phyloP scores from a whole-genome alignment of 2,113 vertebrate genomes.

The Garra rufa region DNA sequence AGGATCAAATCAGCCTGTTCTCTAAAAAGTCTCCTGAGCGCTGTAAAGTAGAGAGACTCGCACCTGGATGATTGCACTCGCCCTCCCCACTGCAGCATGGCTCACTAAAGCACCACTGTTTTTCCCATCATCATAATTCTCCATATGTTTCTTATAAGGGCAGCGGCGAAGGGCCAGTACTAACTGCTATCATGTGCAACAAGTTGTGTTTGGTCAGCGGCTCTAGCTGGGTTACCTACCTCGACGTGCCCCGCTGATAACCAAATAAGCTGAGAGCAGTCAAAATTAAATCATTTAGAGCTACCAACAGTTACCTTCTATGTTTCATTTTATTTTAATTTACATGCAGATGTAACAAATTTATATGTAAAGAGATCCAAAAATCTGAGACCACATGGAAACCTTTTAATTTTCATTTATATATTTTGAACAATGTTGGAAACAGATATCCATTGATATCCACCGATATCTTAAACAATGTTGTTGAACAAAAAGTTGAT shows the following conservation, averaged over 20 bases:
- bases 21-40: slow-evolving; percentile 65
- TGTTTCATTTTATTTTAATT: not conserved
- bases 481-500: too few relatives aligned
- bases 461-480: too few relatives aligned
- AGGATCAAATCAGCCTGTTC: slow-evolving; percentile 60
- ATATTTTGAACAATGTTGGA: too few relatives aligned
- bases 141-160: slow-evolving; percentile 68
- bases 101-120: slow-evolving; percentile 59
- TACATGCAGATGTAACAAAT: not conserved
- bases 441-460: too few relatives aligned
- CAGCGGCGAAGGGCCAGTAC: slow-evolving; percentile 36
- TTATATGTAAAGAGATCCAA: not conserved
- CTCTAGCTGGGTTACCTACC: not conserved
- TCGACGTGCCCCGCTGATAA: not conserved
- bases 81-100: slow-evolving; percentile 38
- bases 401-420: not conserved
- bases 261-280: not conserved
- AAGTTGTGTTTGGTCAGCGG: slow-evolving; percentile 2
- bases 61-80: slow-evolving; percentile 64
- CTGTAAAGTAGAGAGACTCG: slow-evolving; percentile 59
- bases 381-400: not conserved
- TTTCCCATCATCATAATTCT: slow-evolving; percentile 68
- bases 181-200: slow-evolving; percentile 35
- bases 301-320: not conserved
- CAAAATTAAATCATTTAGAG: not conserved